A percentile compares a stretch with the other conserved stretches of the same genome.
Evolutionary conservation across 2,113 vertebrate species (phyloP).

Genomic region (Raja brachyura): DNA sequence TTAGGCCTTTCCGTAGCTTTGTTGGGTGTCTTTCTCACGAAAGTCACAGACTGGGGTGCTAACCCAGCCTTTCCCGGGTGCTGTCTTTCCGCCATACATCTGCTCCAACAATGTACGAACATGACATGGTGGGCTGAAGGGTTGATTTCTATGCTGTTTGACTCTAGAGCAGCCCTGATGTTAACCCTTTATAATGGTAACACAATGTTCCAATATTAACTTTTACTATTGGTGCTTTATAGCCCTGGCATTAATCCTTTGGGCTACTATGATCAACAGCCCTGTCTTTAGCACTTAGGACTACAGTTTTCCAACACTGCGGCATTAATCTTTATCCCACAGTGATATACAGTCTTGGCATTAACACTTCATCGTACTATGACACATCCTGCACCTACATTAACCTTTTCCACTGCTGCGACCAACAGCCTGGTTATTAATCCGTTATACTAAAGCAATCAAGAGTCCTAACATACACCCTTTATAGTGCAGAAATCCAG

Average conservation of each 20-base stretch:
- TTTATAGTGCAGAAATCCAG: background rate
- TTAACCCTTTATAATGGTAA: background rate
- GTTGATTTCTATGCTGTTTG: too few species aligned
- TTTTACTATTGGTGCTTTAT: background rate
- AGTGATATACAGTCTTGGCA: background rate
- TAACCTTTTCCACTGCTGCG: background rate
- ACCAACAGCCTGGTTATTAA: background rate
- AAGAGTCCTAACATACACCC: background rate
- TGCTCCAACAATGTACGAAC: too few species aligned
- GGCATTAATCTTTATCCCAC: background rate
- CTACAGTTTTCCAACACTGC: background rate
- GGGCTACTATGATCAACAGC: background rate
- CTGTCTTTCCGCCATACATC: too few species aligned
- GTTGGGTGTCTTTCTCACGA: too few species aligned
- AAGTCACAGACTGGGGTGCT: too few species aligned
- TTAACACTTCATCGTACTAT: background rate
- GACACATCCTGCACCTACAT: background rate
- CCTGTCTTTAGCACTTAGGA: background rate
- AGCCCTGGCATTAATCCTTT: background rate
- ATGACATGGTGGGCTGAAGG: too few species aligned
- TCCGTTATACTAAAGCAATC: background rate
- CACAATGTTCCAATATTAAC: background rate
- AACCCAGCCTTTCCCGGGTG: too few species aligned
- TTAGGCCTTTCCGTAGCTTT: too few species aligned
- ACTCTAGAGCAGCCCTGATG: background rate